These are phyloP conservation scores for Fistularia tabacaria DNA, from an alignment of 2,797 vertebrate genomes.

Conservation along the genomic window DNA sequence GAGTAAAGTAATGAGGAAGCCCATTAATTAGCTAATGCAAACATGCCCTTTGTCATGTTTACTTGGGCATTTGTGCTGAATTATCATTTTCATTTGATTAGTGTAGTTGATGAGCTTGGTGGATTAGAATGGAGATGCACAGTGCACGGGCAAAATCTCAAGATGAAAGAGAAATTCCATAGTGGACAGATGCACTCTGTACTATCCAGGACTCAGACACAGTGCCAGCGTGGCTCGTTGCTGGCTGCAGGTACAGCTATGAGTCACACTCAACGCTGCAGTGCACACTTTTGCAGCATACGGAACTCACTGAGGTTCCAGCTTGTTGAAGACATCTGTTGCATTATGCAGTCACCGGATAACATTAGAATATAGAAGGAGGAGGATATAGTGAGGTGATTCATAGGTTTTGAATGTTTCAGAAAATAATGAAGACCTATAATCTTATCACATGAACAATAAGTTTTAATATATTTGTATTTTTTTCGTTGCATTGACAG, in stretches of 20 bases:
- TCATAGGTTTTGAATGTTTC: too few species aligned
- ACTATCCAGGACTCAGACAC: constrained; percentile 26
- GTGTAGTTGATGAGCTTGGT: constrained; percentile 45
- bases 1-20: constrained; percentile 41
- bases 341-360: constrained; percentile 9
- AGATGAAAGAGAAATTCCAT: constrained; percentile 39
- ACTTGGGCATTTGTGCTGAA: constrained; percentile 50
- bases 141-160: constrained; percentile 29
- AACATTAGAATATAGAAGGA: too few species aligned
- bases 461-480: too few species aligned
- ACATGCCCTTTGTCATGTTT: constrained; percentile 54
- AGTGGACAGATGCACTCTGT: constrained; percentile 45
- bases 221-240: constrained; percentile 52
- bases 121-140: constrained; percentile 43
- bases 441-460: too few species aligned
- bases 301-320: constrained; percentile 22
- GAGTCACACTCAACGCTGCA: constrained; percentile 66
- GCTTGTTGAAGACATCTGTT: background rate
- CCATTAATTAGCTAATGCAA: constrained; percentile 51
- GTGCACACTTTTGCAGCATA: constrained; percentile 45
- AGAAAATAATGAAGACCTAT: too few species aligned
- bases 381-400: too few species aligned
- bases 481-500: too few species aligned
- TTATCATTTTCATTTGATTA: constrained; percentile 60
- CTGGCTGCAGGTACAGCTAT: constrained; percentile 53